These are phyloP conservation scores for Epirrita christyi DNA, from an alignment of 2,888 invertebrate species.

Conservation along the genomic window DNA sequence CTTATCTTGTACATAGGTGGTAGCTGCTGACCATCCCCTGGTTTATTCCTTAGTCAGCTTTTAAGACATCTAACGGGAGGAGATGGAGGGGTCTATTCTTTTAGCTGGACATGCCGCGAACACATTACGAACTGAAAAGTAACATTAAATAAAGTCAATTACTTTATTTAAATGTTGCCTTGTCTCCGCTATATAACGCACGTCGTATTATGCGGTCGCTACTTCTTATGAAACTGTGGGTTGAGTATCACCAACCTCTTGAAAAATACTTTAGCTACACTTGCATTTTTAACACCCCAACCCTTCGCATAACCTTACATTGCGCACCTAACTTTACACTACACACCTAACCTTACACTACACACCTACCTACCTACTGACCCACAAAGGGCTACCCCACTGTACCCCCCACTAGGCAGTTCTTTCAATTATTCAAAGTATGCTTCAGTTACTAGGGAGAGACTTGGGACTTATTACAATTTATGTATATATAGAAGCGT, in stretches of 20 bases:
- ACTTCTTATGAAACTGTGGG: neutral
- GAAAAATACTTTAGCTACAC: conserved; percentile 40
- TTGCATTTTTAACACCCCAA: conserved; percentile 64
- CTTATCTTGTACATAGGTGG: no score
- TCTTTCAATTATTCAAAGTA: conserved; percentile 81
- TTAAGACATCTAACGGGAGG: no score
- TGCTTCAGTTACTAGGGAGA: conserved; percentile 46
- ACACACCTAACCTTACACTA: neutral
- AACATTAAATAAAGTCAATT: no score
- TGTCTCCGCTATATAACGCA: no score
- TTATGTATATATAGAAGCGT: no score
- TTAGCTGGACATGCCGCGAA: no score
- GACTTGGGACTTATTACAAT: neutral
- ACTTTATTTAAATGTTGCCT: no score
- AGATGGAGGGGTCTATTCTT: no score
- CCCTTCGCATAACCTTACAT: conserved; percentile 50
- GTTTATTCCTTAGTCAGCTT: no score
- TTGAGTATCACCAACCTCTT: neutral
- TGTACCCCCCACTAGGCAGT: conserved; percentile 53
- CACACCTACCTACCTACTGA: conserved; percentile 20
- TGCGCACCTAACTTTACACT: conserved; percentile 20
- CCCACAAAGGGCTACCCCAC: conserved; percentile 29
- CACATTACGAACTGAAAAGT: no score
- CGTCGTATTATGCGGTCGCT: neutral
- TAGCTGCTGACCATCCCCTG: no score